Base-by-base conservation (phyloP, 1,140 invertebrate genomes). In the Lithobius niger region DNA sequence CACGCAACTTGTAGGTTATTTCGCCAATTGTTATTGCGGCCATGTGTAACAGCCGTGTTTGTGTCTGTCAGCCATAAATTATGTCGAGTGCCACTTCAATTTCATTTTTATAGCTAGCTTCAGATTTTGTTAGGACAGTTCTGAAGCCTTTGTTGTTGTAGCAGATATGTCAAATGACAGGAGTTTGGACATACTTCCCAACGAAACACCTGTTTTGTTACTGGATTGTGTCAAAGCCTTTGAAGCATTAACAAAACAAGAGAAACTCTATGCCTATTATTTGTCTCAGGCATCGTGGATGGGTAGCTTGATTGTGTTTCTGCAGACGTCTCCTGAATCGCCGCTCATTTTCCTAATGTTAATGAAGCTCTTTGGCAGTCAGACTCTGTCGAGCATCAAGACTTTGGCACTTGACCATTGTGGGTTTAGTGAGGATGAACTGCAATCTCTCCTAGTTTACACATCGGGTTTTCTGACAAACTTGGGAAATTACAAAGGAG, bases 231-330 rank as follows among this genome's bases (percentile, higher is more conserved):
- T 78, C 61, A 74, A 74, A 45, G 90, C 91, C 19, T 96, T 96
- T 72, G 76, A 82, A 62, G 79, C 79, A 58, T 73, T 97, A 53
- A 85, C 83, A 1, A 70, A 79, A 2, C 77, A 82, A 60, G 91
- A 97, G 70, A 91, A 90, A 67, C 66, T 82, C 1, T 97, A 96
- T 75, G 83, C 90, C 54, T 90, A 96, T 76, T 84, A 92, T 72
- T 75, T 96, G n/a, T n/a, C n/a, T n/a, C n/a, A n/a, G n/a, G n/a
- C n/a, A n/a, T n/a, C n/a, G n/a, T n/a, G n/a, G n/a, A 57, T 90
- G 88, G 92, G 92, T 45, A 82, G 86, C 10, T 73, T 95, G 2
- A 87, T 93, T 64, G 82, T 84, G 1, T 70, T 89, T 3, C 66
- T 89, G 44, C 89, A 93, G 77, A 88, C 88, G 57, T 82, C 43